A percentile compares a stretch with the other conserved stretches of the same genome.
Conservation (phyloP, 2,113 vertebrate species). For the Poeciliopsis prolifica region DNA sequence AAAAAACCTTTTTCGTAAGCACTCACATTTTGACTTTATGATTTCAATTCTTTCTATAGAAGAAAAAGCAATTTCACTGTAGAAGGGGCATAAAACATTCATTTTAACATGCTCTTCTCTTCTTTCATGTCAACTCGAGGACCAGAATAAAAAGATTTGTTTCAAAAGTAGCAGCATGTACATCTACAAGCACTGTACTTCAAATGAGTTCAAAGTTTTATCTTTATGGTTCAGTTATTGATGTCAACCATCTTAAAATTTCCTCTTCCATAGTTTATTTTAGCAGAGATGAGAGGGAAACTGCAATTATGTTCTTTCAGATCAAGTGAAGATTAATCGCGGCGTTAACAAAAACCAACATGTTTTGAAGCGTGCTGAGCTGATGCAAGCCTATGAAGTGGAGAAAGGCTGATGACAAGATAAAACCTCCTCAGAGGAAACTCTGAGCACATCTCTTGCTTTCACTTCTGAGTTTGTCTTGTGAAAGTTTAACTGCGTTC, state of each 20-base stretch:
- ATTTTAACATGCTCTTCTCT: neutral
- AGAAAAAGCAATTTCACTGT: neutral
- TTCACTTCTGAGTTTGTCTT: neutral
- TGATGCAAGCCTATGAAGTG: slow-evolving; percentile 3
- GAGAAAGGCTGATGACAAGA: slow-evolving; percentile 6
- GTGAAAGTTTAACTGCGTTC: neutral
- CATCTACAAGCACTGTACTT: neutral
- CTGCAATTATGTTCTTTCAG: slow-evolving; percentile 17
- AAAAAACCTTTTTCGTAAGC: neutral
- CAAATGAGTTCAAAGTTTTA: neutral
- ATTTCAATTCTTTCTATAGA: neutral
- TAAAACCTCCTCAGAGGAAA: slow-evolving; percentile 11
- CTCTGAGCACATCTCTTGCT: neutral
- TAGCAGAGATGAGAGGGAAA: slow-evolving; percentile 1
- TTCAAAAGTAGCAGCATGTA: neutral
- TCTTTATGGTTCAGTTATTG: neutral
- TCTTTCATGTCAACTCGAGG: neutral
- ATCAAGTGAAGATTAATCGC: slow-evolving; percentile 23
- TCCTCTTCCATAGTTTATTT: neutral
- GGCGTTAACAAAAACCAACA: neutral
- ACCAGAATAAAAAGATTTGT: neutral
- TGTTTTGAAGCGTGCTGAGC: neutral
- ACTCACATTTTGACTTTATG: neutral
- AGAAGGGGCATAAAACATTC: neutral
- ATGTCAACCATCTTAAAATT: neutral